phyloP scores from a whole-genome alignment of 2,888 invertebrate genomes.

The Lordiphosa andalusiaca region DNA sequence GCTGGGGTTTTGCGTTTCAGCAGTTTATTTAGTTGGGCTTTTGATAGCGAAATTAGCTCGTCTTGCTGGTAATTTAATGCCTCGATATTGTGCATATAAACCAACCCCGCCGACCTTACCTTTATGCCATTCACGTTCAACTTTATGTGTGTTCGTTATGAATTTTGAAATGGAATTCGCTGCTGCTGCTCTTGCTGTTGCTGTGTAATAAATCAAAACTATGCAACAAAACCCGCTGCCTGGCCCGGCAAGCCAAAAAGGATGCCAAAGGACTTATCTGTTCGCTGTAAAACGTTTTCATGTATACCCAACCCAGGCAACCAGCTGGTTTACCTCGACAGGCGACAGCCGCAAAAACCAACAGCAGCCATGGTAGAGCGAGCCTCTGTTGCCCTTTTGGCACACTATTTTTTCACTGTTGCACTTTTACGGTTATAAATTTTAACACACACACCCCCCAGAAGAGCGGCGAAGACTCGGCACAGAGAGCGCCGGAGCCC shows the following conservation, averaged over 20 bases:
- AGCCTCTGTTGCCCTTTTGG: constrained; percentile 20
- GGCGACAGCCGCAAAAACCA: constrained; percentile 56
- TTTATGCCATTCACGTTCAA: constrained; percentile 43
- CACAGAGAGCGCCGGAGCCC: constrained; percentile 6
- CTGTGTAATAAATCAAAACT: constrained; percentile 69
- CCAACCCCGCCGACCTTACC: constrained; percentile 36
- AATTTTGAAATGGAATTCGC: constrained; percentile 69
- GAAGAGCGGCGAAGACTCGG: constrained; percentile 9
- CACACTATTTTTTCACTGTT: constrained; percentile 62
- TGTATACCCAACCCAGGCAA: constrained; percentile 11
- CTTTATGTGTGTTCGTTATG: constrained; percentile 55
- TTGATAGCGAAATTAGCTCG: constrained; percentile 25
- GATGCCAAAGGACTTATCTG: constrained; percentile 70
- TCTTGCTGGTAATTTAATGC: constrained; percentile 32
- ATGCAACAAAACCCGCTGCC: constrained; percentile 68
- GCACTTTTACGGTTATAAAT: constrained; percentile 76
- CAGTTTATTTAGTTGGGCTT: no score
- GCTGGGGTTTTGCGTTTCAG: neutral
- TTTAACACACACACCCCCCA: constrained; percentile 59
- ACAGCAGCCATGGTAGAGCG: constrained; percentile 33
- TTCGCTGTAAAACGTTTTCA: constrained; percentile 51
- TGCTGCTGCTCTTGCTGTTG: constrained; percentile 37
- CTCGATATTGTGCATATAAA: constrained; percentile 42
- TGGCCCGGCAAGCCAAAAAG: constrained; percentile 43
- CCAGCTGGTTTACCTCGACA: constrained; percentile 57